Evolutionary conservation across 2,888 invertebrate genomes (phyloP).

Genomic region (Melinopterus prodromus): DNA sequence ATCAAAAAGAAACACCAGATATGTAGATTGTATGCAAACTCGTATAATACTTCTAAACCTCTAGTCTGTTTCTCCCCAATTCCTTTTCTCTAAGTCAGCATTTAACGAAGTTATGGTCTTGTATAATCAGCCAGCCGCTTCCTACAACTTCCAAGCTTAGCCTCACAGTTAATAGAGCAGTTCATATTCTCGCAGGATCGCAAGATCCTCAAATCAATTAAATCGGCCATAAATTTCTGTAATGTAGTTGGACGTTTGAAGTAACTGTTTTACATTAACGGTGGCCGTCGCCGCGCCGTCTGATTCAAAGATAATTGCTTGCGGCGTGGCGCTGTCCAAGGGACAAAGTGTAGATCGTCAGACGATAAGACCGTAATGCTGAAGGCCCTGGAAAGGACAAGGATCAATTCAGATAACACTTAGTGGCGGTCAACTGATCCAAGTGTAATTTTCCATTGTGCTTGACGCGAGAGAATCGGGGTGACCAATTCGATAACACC

Average conservation of each 20-base stretch:
- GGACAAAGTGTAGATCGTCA: neutral
- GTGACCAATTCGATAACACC: slow-evolving; percentile 4
- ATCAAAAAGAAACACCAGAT: no score
- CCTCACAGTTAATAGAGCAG: no score
- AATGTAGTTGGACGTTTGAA: neutral
- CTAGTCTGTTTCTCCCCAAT: no score
- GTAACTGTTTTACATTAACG: slow-evolving; percentile 4
- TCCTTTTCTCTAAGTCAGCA: no score
- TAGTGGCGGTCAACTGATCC: slow-evolving; percentile 4
- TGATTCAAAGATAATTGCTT: slow-evolving; percentile 4
- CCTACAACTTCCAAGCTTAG: no score
- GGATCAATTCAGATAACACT: neutral
- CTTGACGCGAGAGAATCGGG: slow-evolving; percentile 4
- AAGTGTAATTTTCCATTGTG: neutral
- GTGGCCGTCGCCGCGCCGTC: neutral
- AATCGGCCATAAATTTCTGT: neutral
- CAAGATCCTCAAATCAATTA: no score
- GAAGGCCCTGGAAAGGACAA: neutral
- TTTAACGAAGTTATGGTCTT: no score
- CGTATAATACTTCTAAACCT: no score
- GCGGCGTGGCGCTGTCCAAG: neutral
- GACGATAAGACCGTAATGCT: neutral
- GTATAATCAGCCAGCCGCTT: no score
- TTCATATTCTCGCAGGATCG: no score
- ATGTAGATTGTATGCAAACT: no score